Evolutionary conservation across 2,113 vertebrate genomes (phyloP).

Genomic region (Condylura cristata): DNA sequence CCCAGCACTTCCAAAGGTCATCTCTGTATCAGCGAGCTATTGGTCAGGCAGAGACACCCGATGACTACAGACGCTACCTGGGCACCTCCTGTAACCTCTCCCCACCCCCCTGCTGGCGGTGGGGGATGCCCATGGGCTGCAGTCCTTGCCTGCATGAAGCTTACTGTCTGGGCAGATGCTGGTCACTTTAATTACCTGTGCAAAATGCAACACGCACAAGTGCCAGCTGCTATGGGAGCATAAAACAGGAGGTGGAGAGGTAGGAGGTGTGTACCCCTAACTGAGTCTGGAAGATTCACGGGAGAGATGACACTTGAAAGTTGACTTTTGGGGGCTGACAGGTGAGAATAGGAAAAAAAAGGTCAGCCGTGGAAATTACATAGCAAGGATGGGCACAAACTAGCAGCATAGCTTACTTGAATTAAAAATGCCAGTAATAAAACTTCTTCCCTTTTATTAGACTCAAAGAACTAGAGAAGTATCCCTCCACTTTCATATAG

Average conservation of each 20-base stretch:
- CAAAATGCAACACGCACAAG: not conserved
- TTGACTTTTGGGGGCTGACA: not conserved
- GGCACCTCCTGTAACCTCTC: too few species aligned
- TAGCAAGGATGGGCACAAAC: not conserved
- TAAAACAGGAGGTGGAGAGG: not conserved
- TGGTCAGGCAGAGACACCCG: too few species aligned
- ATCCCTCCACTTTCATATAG: not conserved
- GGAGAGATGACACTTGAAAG: not conserved
- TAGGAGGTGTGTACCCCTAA: not conserved
- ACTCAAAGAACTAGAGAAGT: slow-evolving; percentile 46
- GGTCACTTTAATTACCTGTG: not conserved
- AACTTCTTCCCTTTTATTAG: slow-evolving; percentile 23
- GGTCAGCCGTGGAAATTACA: not conserved
- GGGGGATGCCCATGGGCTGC: not conserved
- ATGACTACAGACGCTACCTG: not conserved
- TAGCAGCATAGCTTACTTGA: not conserved
- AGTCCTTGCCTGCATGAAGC: not conserved
- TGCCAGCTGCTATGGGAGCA: too few species aligned
- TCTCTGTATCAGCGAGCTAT: not conserved
- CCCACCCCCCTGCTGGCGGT: too few species aligned
- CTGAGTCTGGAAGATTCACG: not conserved
- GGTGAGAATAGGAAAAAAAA: not conserved
- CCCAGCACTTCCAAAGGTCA: not conserved
- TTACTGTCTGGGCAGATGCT: not conserved
- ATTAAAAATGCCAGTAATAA: slow-evolving; percentile 46